Evolutionary conservation across 2,888 invertebrate genomes (phyloP), one percentile per base, ranked within the genome.

Genomic region (Acrocyrtus sp.): DNA sequence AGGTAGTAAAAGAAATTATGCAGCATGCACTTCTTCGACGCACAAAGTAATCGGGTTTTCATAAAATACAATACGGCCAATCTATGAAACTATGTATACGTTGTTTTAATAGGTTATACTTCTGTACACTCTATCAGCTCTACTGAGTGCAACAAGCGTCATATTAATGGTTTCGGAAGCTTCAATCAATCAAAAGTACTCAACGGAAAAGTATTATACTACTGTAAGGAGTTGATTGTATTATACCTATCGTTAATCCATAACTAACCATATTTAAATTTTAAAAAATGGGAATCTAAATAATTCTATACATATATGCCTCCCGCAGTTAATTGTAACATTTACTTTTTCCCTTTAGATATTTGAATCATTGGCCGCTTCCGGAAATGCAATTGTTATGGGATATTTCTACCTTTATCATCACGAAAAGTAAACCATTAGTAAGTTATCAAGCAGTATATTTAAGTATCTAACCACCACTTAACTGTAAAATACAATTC

Each of bases 371-470:
- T 34, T 68, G 2, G 67, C 67, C 0, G 29, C 60, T 1, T 53
- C 47, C 0, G 69, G 69, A 47, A 69, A 58, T n/a, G 47, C 61
- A 22, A 54, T 69, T 34, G 39, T 69, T 12, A 48, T 61, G 60
- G 69, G 61, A n/a, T 61, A 69, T 43, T 69, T 69, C 21, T 67
- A 67, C 39, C 21, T 67, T n/a, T 58, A n/a, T 26, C 67, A 57
- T 21, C 24, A 41, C 15, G 48, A 66, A 1, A 45, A 54, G 19
- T 53, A 62, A 41, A 5, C 17, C 1, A 12, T 8, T n/a, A n/a
- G n/a, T n/a, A n/a, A n/a, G n/a, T n/a, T n/a, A n/a, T n/a, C n/a
- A n/a, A n/a, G n/a, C n/a, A n/a, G n/a, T n/a, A n/a, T n/a, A n/a
- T n/a, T n/a, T n/a, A n/a, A n/a, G n/a, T n/a, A n/a, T n/a, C n/a